A percentile compares a stretch with the other conserved stretches of the same genome.
Evolutionary conservation across 2,888 invertebrate genomes (phyloP).

Genomic region (Druceiella hillmani): DNA sequence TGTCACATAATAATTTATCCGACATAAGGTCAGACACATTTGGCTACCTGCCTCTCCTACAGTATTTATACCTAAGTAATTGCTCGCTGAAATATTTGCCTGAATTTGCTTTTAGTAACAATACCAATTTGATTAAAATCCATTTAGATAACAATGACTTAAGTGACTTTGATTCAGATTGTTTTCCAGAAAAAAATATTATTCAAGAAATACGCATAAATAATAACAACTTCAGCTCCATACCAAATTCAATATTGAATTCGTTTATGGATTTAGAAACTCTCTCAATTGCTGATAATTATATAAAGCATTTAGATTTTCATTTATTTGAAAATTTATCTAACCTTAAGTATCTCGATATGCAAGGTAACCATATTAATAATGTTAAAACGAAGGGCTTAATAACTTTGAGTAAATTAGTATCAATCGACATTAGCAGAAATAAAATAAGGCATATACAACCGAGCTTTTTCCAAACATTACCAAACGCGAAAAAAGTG

Average conservation of each 20-base stretch:
- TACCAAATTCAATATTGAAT: conserved; percentile 71
- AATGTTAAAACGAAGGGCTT: conserved; percentile 35
- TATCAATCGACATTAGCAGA: conserved; percentile 40
- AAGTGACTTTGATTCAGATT: conserved; percentile 55
- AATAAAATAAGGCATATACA: conserved; percentile 39
- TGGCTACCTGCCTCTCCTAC: conserved; percentile 71
- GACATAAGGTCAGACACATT: conserved; percentile 65
- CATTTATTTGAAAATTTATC: conserved; percentile 42
- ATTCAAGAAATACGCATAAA: conserved; percentile 71
- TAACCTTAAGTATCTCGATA: conserved; percentile 38
- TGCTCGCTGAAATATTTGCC: conserved; percentile 65
- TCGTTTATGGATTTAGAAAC: conserved; percentile 70
- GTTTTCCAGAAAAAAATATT: conserved; percentile 63
- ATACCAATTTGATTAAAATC: conserved; percentile 67
- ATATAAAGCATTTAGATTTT: conserved; percentile 65
- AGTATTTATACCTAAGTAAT: conserved; percentile 64
- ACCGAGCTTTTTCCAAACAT: conserved; percentile 36
- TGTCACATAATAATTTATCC: conserved; percentile 76
- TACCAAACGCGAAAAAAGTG: conserved; percentile 42
- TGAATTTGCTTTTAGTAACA: conserved; percentile 64
- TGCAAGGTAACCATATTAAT: conserved; percentile 44
- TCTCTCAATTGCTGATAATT: conserved; percentile 63
- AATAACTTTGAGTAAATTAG: conserved; percentile 35
- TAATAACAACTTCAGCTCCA: conserved; percentile 65
- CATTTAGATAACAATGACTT: conserved; percentile 70